These are phyloP conservation scores for Galleria mellonella DNA, from an alignment of 1,140 invertebrate species.

Conservation along the genomic window DNA sequence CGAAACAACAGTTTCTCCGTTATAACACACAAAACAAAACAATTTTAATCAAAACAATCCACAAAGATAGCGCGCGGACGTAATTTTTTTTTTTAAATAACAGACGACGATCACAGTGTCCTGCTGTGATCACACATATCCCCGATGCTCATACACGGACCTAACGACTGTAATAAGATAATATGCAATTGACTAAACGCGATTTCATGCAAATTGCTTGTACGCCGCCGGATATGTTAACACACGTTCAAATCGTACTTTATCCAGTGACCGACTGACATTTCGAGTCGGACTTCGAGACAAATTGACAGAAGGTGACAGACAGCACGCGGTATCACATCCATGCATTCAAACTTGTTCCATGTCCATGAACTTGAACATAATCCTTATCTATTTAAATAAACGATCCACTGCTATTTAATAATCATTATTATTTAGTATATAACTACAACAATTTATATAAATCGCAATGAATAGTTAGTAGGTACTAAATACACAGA, in stretches of 20 bases:
- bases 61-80: conserved; percentile 11
- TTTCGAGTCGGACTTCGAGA: background rate
- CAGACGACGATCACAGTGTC: conserved; percentile 28
- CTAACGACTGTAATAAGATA: conserved; percentile 37
- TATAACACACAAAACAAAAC: conserved; percentile 36
- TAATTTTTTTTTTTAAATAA: conserved; percentile 29
- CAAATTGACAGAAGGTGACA: conserved; percentile 28
- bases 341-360: conserved; percentile 25
- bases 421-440: too few species aligned
- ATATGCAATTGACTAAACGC: conserved; percentile 65
- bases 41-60: conserved; percentile 31
- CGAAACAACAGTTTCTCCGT: conserved; percentile 20
- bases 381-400: background rate
- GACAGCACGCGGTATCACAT: conserved; percentile 13
- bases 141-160: conserved; percentile 14
- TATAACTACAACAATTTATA: too few species aligned
- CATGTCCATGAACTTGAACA: conserved; percentile 50
- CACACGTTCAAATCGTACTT: conserved; percentile 49
- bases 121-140: conserved; percentile 31
- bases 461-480: too few species aligned
- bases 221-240: conserved; percentile 31
- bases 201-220: conserved; percentile 59
- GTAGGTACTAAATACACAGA: too few species aligned
- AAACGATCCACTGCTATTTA: too few species aligned
- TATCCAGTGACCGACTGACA: conserved; percentile 53